A percentile compares a stretch with the other conserved stretches of the same genome.
Conservation (phyloP, 2,113 vertebrate genomes). For the Nothoprocta perdicaria region DNA sequence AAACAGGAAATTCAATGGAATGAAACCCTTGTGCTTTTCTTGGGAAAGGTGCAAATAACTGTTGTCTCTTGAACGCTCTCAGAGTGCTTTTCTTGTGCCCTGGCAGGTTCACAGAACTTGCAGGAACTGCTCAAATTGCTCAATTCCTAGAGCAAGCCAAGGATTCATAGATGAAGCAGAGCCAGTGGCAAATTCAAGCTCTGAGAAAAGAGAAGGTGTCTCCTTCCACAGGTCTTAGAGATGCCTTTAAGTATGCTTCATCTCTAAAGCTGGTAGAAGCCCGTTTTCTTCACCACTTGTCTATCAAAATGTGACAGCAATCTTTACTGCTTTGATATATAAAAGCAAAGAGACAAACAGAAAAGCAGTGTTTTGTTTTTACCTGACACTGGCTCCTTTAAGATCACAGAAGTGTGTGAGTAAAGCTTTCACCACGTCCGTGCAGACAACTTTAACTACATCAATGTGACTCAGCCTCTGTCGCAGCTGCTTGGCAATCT, state of each 20-base stretch:
- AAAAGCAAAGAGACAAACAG: neutral
- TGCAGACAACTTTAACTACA: constrained; percentile 92
- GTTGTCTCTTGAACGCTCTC: neutral
- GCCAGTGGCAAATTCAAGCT: neutral
- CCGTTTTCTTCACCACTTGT: neutral
- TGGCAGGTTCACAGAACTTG: neutral
- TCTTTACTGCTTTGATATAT: neutral
- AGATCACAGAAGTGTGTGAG: constrained; percentile 95
- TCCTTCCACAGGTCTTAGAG: neutral
- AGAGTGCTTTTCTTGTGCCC: neutral
- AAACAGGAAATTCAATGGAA: neutral
- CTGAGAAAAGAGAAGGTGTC: neutral
- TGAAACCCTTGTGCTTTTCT: neutral
- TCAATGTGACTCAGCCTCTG: constrained; percentile 89
- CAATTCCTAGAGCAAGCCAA: neutral
- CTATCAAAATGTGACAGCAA: neutral
- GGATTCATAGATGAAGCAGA: neutral
- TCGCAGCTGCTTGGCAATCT: constrained; percentile 88
- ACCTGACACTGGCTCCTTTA: constrained; percentile 93
- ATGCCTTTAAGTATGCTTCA: neutral
- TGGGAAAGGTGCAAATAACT: constrained; percentile 6
- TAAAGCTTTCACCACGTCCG: constrained; percentile 89
- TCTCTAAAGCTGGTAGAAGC: neutral
- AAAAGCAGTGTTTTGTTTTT: constrained; percentile 13
- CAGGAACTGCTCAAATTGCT: neutral